Base-by-base conservation (phyloP, 2,113 vertebrate genomes). In the Corydoras maculifer region DNA sequence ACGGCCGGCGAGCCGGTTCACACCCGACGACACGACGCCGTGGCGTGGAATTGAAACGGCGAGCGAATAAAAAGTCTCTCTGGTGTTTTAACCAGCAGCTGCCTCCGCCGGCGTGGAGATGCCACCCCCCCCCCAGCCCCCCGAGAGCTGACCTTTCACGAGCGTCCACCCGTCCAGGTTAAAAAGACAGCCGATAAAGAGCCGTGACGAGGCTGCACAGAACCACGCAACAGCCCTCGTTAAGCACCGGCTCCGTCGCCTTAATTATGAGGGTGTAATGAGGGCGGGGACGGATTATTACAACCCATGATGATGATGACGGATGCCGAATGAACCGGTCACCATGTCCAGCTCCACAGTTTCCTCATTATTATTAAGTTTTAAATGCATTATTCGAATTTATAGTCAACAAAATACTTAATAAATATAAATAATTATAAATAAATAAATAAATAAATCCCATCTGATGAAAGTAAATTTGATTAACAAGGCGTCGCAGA, bases 121-220 rank as follows among this genome's bases (percentile, higher is more conserved):
- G 62, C 72, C 15, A 35, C 31, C 58, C 67, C 51, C 60, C 61
- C 61, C 50, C 58, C 51, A 57, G 31, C 63, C 57, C 68, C 55
- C 11, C 32, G 69, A 76, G 63, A 61, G 15, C 68, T 77, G 84
- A 88, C 85, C 88, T 90, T 90, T 89, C 77, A 55, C 74, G 84
- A 86, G 88, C 88, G 88, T 88, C 83, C 87, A 87, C 85, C 60
- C 72, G 73, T 25, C 18, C 18, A 82, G 87, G 88, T 90, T 87
- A 89, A 83, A 84, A 54, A 83, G 80, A 81, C 78, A 82, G 78
- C 86, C 87, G 85, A 87, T 87, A 83, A 84, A 84, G 84, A 87
- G 84, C 84, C 87, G 83, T 86, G 79, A 73, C 80, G 50, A 77
- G 18, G 53, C 62, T 2, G 18, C 72, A 69, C 60, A 67, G 35